phyloP scores from a whole-genome alignment of 2,888 invertebrate species.

The Mongoloraphidia duomilia region DNA sequence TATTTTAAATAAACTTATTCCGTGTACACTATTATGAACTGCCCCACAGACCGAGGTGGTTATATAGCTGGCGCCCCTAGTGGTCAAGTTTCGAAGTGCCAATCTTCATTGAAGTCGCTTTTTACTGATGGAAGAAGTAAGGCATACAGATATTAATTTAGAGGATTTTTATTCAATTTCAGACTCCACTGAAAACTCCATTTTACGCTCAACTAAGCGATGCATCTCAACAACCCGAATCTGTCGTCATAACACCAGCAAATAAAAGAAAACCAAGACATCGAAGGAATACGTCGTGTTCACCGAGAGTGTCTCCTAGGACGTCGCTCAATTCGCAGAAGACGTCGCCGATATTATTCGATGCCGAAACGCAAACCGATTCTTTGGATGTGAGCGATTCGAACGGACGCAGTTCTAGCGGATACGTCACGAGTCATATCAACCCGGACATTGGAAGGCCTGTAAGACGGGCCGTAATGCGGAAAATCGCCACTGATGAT shows the following conservation, averaged over 20 bases:
- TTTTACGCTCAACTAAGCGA: conserved; percentile 44
- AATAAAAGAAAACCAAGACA: conserved; percentile 38
- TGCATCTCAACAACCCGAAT: conserved; percentile 38
- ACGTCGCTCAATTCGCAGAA: conserved; percentile 22
- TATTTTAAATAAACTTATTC: too few relatives aligned
- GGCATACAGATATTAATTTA: too few relatives aligned
- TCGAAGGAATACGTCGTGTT: conserved; percentile 44
- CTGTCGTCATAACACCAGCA: conserved; percentile 29
- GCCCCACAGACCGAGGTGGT: too few relatives aligned
- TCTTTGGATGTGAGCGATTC: conserved; percentile 34
- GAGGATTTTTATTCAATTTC: conserved; percentile 9
- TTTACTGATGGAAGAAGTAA: too few relatives aligned
- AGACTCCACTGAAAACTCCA: conserved; percentile 42
- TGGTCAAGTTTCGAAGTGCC: too few relatives aligned
- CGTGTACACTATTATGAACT: too few relatives aligned
- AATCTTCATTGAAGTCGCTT: too few relatives aligned
- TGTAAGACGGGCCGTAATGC: background rate
- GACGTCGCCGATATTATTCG: conserved; percentile 33
- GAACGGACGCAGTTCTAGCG: conserved; percentile 38
- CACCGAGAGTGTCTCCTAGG: conserved; percentile 28
- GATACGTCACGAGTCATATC: conserved; percentile 25
- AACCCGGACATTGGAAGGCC: background rate
- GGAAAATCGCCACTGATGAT: background rate
- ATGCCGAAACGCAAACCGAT: conserved; percentile 53
- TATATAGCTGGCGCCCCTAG: too few relatives aligned